Evolutionary conservation across 35 echinoderm and acorn worm species (phyloP), one percentile per base, ranked within the genome.

Genomic region (Heliocidaris tuberculata): DNA sequence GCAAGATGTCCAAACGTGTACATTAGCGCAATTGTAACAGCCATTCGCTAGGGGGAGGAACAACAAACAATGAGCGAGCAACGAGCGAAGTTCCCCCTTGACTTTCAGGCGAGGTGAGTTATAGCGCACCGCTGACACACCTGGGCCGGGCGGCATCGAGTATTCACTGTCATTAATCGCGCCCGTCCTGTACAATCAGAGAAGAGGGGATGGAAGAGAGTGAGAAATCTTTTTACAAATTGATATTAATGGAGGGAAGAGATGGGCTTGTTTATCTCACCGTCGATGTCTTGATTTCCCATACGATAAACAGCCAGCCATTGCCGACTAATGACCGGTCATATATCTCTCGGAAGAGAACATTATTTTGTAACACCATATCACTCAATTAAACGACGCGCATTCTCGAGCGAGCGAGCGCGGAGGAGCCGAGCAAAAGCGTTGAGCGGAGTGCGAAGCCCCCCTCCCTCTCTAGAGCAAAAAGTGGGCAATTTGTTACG

Each of bases 321-420:
- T 49, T 93, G 29, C 91, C 31, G 31, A 31, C 50, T 93, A 93
- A 93, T 93, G 91, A 93, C 48, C 48, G 91, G 32, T 42, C 91
- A 93, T 93, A 93, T 93, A 93, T 93, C 91, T 93, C 91, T 59
- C 48, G 17, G 17, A 59, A 93, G 87, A 21, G 91, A 49, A 93
- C 91, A 93, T 93, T 93, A 93, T 93, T 93, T 93, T 93, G 91
- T 93, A 93, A 93, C 91, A 93, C 91, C 91, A 93, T 93, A 49
- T 59, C 49, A 52, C 91, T 93, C 91, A 93, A 93, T 93, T 93
- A 93, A 93, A 49, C 48, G 91, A 52, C 91, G 91, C 31, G 87
- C 87, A 89, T 89, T 89, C 47, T 48, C 7, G 15, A 48, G 47
- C 87, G 87, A 48, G 87, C 32, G 2, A 19, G 87, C 2, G 31